Base-by-base conservation (phyloP, 2,888 invertebrate species). In the Campaea margaritaria region DNA sequence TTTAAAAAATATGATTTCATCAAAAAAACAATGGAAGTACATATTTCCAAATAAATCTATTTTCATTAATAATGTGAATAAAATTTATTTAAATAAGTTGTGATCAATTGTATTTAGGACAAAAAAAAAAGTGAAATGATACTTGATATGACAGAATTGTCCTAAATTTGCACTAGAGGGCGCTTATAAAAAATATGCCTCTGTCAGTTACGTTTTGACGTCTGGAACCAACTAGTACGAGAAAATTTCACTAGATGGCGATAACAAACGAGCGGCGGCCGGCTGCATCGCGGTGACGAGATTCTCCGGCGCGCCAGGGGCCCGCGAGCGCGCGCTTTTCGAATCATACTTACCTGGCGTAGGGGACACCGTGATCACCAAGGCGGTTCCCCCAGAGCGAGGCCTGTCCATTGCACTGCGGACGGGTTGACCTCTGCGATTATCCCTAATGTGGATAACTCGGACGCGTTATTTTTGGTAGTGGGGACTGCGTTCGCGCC, bases 381-480 rank as follows among this genome's bases (percentile, higher is more conserved):
- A 60, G 62, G 62, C 63, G 59, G 63, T 64, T 31, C 46, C 46
- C 46, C 46, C 31, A 43, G 43, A 43, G 27, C 27, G 42, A 42
- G 42, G 16, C 42, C 11, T 14, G 13, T 10, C 42, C 42, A 42
- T 42, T 42, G 42, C 64, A 64, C 64, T 64, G 64, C 60, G 64
- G 51, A 41, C 16, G 60, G 60, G 60, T 64, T 64, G 64, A 64
- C 64, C 64, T 61, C 58, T 64, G 64, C 64, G 64, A 55, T 64
- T 60, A 64, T 64, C 63, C 63, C 63, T 63, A 63, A 59, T 63
- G 63, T 61, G 61, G 61, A 61, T 61, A 61, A 61, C 61, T 61
- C 61, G 61, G 61, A 57, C 57, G 61, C 61, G 61, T 61, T 42
- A 61, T 61, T 61, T 61, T 61, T 61, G 62, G 57, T 61, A 61